These are phyloP conservation scores for Danaus plexippus DNA, from an alignment of 1,140 invertebrate species.

Conservation along the genomic window DNA sequence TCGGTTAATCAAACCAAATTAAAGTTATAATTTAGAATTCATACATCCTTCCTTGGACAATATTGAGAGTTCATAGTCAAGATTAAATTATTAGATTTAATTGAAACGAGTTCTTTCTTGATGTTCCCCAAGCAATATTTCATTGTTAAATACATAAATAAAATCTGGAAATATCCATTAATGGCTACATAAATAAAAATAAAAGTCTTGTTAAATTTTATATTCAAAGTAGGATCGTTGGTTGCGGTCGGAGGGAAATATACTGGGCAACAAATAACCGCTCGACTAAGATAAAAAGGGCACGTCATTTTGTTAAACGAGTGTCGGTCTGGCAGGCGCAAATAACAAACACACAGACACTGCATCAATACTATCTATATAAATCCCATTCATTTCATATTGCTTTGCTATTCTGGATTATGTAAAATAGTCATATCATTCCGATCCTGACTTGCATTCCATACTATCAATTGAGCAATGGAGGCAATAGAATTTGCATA, in stretches of 20 bases:
- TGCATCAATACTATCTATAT: constrained; percentile 14
- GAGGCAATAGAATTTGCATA: background rate
- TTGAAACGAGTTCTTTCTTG: too few relatives aligned
- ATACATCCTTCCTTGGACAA: too few relatives aligned
- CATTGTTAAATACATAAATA: too few relatives aligned
- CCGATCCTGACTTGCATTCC: background rate
- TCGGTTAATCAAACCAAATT: too few relatives aligned
- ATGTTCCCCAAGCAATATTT: too few relatives aligned
- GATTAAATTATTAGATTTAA: too few relatives aligned
- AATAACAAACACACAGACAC: constrained; percentile 15
- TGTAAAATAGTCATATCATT: constrained; percentile 11
- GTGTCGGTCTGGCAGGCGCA: constrained; percentile 17
- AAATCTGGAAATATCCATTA: too few relatives aligned
- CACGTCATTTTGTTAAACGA: constrained; percentile 36
- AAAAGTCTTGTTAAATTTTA: constrained; percentile 44
- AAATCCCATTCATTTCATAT: constrained; percentile 13
- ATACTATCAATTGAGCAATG: constrained; percentile 9
- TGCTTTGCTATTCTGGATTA: constrained; percentile 11
- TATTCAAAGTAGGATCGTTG: constrained; percentile 53
- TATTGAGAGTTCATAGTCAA: too few relatives aligned
- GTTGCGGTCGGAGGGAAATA: constrained; percentile 55
- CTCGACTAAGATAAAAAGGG: constrained; percentile 34
- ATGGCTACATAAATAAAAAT: too few relatives aligned
- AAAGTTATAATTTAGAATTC: too few relatives aligned
- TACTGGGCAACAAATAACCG: constrained; percentile 49